Evolutionary conservation across 2,113 vertebrate species (phyloP).

Genomic region (Oryzias woworae): DNA sequence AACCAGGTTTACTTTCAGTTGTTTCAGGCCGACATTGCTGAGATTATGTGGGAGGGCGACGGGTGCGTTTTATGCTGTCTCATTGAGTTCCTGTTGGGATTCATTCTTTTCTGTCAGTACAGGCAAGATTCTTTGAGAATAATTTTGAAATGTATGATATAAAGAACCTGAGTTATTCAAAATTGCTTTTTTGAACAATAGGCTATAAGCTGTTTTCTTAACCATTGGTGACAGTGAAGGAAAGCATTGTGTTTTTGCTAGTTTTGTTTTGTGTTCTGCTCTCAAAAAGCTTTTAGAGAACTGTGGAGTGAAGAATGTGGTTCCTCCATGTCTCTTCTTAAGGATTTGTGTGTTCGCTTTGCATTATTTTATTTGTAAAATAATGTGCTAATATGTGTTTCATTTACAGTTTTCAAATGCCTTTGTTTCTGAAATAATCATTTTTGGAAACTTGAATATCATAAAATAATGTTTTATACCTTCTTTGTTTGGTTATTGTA

Average conservation of each 20-base stretch:
- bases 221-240: not conserved
- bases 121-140: not conserved
- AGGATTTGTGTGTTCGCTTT: not conserved
- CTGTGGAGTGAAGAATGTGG: not conserved
- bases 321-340: not conserved
- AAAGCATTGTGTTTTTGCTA: not conserved
- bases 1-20: not conserved
- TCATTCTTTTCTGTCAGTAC: not conserved
- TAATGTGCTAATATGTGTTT: too few species aligned
- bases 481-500: not conserved
- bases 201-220: not conserved
- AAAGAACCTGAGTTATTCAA: not conserved
- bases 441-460: not conserved
- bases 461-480: constrained; percentile 2
- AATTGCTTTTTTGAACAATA: not conserved
- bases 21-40: not conserved
- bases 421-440: not conserved
- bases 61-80: not conserved
- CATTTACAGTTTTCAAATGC: too few species aligned
- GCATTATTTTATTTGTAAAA: too few species aligned
- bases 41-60: not conserved
- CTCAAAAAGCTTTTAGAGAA: not conserved
- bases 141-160: not conserved
- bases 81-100: not conserved
- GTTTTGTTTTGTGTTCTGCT: not conserved